A percentile compares a stretch with the other conserved stretches of the same genome.
phyloP scores from a whole-genome alignment of 2,113 vertebrate genomes.

The Canis aureus region DNA sequence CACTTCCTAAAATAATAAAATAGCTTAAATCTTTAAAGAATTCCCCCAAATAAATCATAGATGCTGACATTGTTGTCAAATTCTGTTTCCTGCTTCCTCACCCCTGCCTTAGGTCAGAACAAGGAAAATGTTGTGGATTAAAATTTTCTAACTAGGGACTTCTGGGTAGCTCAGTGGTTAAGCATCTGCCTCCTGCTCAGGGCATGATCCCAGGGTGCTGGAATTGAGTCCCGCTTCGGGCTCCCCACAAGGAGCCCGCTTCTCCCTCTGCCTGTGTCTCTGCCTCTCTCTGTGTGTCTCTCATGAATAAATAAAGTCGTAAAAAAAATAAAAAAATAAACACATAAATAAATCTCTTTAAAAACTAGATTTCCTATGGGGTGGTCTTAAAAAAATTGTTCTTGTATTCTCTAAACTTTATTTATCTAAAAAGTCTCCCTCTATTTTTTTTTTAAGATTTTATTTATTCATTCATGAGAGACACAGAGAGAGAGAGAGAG shows the following conservation, averaged over 20 bases:
- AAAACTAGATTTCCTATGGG: background rate
- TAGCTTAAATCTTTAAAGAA: constrained; percentile 28
- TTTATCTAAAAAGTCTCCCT: background rate
- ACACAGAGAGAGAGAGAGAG: no score
- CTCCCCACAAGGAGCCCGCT: no score
- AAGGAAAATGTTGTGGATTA: background rate
- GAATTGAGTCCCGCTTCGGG: no score
- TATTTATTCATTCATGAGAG: no score
- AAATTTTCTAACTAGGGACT: background rate
- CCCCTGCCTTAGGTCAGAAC: background rate
- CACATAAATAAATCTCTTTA: no score
- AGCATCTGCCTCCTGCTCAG: no score
- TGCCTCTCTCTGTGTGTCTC: no score
- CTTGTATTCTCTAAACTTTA: background rate
- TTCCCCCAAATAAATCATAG: background rate
- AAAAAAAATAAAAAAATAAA: no score
- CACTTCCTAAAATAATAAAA: constrained; percentile 27
- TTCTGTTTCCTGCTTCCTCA: background rate
- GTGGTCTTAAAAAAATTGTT: background rate
- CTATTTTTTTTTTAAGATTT: background rate
- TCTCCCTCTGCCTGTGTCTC: no score
- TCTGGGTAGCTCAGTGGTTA: no score
- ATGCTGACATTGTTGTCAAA: background rate
- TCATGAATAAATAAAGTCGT: no score
- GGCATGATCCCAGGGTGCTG: no score